Conservation (phyloP, 1,140 invertebrate species). For the Anthonomus grandis region DNA sequence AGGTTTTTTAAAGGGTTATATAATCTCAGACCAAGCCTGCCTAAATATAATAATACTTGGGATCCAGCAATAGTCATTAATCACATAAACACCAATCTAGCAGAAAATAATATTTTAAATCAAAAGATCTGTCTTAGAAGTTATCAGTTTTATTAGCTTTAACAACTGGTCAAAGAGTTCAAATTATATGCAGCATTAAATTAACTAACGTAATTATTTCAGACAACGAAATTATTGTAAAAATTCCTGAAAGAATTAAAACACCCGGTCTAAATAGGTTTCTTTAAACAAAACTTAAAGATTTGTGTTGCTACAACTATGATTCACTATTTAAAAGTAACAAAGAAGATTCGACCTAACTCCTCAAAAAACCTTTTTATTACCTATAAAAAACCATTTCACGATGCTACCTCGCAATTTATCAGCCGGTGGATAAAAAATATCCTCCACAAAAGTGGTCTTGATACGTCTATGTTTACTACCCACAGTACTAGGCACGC, state of each 20-base stretch:
- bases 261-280: slow-evolving; percentile 2
- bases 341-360: not conserved
- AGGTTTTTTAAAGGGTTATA: slow-evolving; percentile 3
- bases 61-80: not conserved
- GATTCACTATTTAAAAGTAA: not conserved
- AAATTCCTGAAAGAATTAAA: slow-evolving; percentile 8
- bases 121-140: too few species aligned
- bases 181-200: too few species aligned
- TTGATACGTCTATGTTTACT: slow-evolving; percentile 19
- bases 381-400: slow-evolving; percentile 27
- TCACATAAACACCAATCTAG: not conserved
- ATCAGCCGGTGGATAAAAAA: slow-evolving; percentile 32
- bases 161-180: too few species aligned
- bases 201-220: too few species aligned
- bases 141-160: too few species aligned
- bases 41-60: slow-evolving; percentile 3
- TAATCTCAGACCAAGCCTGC: not conserved
- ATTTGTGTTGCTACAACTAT: slow-evolving; percentile 8
- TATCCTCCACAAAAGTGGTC: slow-evolving; percentile 18
- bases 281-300: slow-evolving; percentile 6
- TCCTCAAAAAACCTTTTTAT: not conserved
- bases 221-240: too few species aligned
- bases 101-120: too few species aligned
- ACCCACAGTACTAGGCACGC: slow-evolving; percentile 27
- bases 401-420: slow-evolving; percentile 21